A percentile compares a stretch with the other conserved stretches of the same genome.
Conservation (phyloP, 2,888 invertebrate genomes). For the Gandaritis pyraliata region DNA sequence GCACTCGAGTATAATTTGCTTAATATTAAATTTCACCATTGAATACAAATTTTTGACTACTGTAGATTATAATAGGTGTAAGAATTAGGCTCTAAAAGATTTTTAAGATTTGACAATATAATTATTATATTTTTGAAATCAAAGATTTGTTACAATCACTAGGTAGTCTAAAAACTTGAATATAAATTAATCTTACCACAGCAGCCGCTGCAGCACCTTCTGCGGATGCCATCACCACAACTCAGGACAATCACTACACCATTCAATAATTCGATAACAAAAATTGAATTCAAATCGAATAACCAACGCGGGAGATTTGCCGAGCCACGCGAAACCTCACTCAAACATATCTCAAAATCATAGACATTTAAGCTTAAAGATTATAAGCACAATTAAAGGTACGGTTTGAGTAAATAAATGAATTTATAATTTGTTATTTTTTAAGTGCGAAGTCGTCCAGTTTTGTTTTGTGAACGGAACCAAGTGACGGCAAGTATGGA, state of each 20-base stretch:
- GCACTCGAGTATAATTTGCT: no score
- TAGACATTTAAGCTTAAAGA: background rate
- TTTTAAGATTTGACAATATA: no score
- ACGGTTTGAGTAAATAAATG: conserved; percentile 17
- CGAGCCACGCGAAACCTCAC: conserved; percentile 2
- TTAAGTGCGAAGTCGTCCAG: conserved; percentile 76
- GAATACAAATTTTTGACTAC: no score
- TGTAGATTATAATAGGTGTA: no score
- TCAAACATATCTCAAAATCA: no score
- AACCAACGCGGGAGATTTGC: conserved; percentile 26
- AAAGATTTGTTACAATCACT: no score
- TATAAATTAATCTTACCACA: conserved; percentile 57
- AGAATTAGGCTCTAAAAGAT: no score
- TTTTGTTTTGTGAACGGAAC: conserved; percentile 80
- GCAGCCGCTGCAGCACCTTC: conserved; percentile 65
- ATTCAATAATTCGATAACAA: conserved; percentile 23
- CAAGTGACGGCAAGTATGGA: conserved; percentile 68
- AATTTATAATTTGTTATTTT: conserved; percentile 44
- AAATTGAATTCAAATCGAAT: background rate
- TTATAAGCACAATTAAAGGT: background rate
- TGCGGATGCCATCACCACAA: conserved; percentile 63
- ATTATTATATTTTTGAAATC: no score
- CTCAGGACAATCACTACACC: conserved; percentile 20
- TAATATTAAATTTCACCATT: no score
- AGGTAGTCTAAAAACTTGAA: background rate